phyloP scores from a whole-genome alignment of 2,888 invertebrate species.

The Cremastobaeus sp. region DNA sequence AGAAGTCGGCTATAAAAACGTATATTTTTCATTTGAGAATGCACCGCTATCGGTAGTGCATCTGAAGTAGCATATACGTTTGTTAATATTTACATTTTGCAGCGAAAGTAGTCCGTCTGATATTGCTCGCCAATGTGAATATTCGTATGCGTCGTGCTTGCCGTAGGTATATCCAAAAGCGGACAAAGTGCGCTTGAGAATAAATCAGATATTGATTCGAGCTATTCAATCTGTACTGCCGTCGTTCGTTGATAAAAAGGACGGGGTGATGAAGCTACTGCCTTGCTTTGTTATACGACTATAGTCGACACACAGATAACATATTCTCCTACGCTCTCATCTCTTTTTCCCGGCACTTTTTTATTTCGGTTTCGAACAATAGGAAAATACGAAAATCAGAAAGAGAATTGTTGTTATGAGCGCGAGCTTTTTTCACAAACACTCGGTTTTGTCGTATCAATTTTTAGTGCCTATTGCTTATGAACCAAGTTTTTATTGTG shows the following conservation, averaged over 20 bases:
- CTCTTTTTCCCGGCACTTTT: slow-evolving; percentile 25
- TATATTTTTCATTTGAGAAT: slow-evolving; percentile 60
- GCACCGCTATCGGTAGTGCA: slow-evolving; percentile 53
- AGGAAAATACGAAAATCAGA: slow-evolving; percentile 53
- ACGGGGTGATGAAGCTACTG: slow-evolving; percentile 59
- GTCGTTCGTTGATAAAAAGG: slow-evolving; percentile 59
- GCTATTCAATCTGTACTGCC: slow-evolving; percentile 65
- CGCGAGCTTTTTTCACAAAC: slow-evolving; percentile 18
- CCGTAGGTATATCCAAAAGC: slow-evolving; percentile 54
- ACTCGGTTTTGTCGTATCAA: slow-evolving; percentile 25
- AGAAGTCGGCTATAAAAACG: slow-evolving; percentile 57
- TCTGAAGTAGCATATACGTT: slow-evolving; percentile 57
- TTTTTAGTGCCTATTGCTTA: slow-evolving; percentile 50
- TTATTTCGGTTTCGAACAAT: slow-evolving; percentile 43
- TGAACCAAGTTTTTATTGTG: slow-evolving; percentile 31
- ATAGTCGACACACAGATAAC: slow-evolving; percentile 50
- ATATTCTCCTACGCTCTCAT: slow-evolving; percentile 41
- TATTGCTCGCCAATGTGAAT: slow-evolving; percentile 60
- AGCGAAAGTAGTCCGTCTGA: slow-evolving; percentile 56
- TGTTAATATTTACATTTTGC: slow-evolving; percentile 61
- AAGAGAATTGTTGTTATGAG: slow-evolving; percentile 44
- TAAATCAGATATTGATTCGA: slow-evolving; percentile 70
- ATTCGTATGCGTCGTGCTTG: slow-evolving; percentile 58
- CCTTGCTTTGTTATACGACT: slow-evolving; percentile 53
- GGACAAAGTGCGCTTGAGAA: slow-evolving; percentile 65